Percentiles rank a stretch among this genome's conserved stretches.
phyloP scores from a whole-genome alignment of 2,888 invertebrate genomes.

The Lobophora halterata region DNA sequence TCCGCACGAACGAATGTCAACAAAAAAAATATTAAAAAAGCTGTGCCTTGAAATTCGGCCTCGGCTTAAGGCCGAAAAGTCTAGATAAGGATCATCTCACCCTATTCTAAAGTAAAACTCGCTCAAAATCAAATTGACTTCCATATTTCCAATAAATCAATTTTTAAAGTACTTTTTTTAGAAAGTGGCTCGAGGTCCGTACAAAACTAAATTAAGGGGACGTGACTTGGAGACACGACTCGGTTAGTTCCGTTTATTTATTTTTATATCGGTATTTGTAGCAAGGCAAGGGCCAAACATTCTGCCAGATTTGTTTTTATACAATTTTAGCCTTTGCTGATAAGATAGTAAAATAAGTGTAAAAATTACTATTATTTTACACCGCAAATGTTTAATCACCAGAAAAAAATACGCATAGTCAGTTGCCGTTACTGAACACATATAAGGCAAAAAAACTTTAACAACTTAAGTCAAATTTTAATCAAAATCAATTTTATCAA shows the following conservation, averaged over 20 bases:
- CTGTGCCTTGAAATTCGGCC: constrained; percentile 5
- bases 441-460: too few relatives aligned
- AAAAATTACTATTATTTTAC: too few relatives aligned
- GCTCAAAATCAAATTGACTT: constrained; percentile 20
- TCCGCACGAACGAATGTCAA: too few relatives aligned
- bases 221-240: constrained; percentile 58
- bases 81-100: constrained; percentile 9
- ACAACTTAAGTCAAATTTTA: too few relatives aligned
- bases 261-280: constrained; percentile 37
- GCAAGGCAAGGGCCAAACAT: constrained; percentile 6
- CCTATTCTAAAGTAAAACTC: constrained; percentile 16
- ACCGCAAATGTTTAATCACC: too few relatives aligned
- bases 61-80: constrained; percentile 4
- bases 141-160: constrained; percentile 33
- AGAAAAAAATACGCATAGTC: too few relatives aligned
- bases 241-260: constrained; percentile 35
- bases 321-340: constrained; percentile 26
- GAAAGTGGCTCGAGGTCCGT: constrained; percentile 51
- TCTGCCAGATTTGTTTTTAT: constrained; percentile 20
- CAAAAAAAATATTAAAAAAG: too few relatives aligned
- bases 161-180: constrained; percentile 34
- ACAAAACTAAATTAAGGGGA: constrained; percentile 52
- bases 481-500: too few relatives aligned
- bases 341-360: too few relatives aligned
- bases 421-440: too few relatives aligned